Evolutionary conservation across 2,113 vertebrate species (phyloP).

Genomic region (Garra rufa): DNA sequence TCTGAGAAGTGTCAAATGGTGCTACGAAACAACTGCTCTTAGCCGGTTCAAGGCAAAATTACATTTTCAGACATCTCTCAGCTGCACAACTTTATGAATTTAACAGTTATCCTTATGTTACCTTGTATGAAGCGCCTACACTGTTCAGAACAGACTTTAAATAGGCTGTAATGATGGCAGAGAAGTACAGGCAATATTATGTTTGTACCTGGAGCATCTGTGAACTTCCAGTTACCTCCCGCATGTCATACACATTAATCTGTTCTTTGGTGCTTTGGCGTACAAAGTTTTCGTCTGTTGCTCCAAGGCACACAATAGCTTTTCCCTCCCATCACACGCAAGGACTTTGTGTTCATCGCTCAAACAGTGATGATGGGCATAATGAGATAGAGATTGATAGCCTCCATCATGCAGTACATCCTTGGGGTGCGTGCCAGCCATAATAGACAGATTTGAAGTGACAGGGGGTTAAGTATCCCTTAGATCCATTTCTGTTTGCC

Average conservation of each 20-base stretch:
- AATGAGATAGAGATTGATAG: conserved; percentile 91
- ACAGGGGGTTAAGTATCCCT: conserved; percentile 56
- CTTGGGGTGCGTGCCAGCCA: conserved; percentile 81
- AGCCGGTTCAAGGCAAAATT: neutral
- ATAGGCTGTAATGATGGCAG: neutral
- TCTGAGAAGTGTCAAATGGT: conserved; percentile 1
- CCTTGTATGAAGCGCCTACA: neutral
- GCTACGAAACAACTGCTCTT: neutral
- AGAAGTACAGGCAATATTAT: neutral
- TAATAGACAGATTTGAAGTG: conserved; percentile 72
- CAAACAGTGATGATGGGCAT: conserved; percentile 62
- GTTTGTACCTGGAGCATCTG: conserved; percentile 9
- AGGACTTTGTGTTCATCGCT: neutral
- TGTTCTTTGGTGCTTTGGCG: neutral
- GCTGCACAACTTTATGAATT: neutral
- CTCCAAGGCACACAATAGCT: neutral
- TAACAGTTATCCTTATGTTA: conserved; percentile 2
- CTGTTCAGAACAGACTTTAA: conserved; percentile 3
- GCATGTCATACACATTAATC: neutral
- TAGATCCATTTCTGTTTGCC: conserved; percentile 46
- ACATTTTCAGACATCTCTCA: neutral
- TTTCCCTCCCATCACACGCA: neutral
- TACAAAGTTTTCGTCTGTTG: conserved; percentile 8
- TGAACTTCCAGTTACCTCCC: neutral
- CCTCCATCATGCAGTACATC: conserved; percentile 71